Percentiles rank a stretch among this genome's conserved stretches.
Evolutionary conservation across 92 coral and sea anemone species (phyloP).

Genomic region (Heliopora coerulea): DNA sequence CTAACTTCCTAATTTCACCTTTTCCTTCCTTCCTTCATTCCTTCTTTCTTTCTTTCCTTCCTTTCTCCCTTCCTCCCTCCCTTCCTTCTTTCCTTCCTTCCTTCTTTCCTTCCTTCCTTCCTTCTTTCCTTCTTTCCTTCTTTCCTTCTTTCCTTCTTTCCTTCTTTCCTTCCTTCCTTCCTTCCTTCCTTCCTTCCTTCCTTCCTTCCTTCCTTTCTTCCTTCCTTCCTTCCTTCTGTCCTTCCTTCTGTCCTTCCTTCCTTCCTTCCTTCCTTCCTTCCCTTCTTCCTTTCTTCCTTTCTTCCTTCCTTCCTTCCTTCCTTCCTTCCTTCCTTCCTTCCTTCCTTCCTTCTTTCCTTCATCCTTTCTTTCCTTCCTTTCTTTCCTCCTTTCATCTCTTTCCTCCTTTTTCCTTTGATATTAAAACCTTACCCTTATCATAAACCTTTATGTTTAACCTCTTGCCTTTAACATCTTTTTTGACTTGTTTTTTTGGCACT

Average conservation of each 20-base stretch:
- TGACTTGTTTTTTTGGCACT: background rate
- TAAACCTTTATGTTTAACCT: no score
- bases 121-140: constrained; percentile 21
- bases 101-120: constrained; percentile 31
- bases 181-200: constrained; percentile 18
- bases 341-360: constrained; percentile 28
- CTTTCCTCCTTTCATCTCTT: constrained; percentile 9
- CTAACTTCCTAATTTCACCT: background rate
- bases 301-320: constrained; percentile 31
- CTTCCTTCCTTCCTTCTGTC: no score
- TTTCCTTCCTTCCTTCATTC: constrained; percentile 2
- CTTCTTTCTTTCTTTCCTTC: constrained; percentile 17
- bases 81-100: constrained; percentile 27
- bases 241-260: no score
- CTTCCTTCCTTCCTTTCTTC: background rate
- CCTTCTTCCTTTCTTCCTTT: constrained; percentile 16
- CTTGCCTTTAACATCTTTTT: background rate
- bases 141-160: constrained; percentile 11
- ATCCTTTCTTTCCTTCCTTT: constrained; percentile 18
- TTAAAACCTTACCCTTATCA: no score
- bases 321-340: constrained; percentile 33
- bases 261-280: no score
- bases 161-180: constrained; percentile 30
- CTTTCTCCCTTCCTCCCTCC: constrained; percentile 18
- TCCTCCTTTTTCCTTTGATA: background rate